phyloP scores from a whole-genome alignment of 2,113 vertebrate species.

The Rhinoderma darwinii region DNA sequence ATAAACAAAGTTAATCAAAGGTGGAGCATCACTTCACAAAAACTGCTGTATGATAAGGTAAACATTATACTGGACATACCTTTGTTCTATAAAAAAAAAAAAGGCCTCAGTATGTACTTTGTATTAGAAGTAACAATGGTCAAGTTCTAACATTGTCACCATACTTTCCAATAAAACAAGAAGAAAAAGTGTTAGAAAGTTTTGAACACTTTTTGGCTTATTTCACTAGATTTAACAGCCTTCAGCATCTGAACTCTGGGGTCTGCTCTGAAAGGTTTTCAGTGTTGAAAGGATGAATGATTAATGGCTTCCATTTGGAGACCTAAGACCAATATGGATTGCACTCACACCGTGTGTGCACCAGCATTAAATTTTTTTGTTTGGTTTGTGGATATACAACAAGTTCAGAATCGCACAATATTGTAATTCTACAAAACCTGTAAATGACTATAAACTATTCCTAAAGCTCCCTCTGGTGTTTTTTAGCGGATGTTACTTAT shows the following conservation, averaged over 20 bases:
- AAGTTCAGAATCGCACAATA: conserved; percentile 32
- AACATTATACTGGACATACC: too few species aligned
- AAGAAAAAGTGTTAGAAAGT: conserved; percentile 30
- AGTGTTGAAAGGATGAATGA: conserved; percentile 54
- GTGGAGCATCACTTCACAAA: too few species aligned
- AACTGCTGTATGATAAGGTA: too few species aligned
- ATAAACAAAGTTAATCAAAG: too few species aligned
- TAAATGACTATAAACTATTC: conserved; percentile 60
- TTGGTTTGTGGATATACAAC: conserved; percentile 35
- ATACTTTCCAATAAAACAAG: conserved; percentile 25
- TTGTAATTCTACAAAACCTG: conserved; percentile 28
- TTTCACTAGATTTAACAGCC: conserved; percentile 52
- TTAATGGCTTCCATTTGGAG: conserved; percentile 57
- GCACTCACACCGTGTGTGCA: conserved; percentile 40
- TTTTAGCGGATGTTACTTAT: neutral
- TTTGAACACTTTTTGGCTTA: conserved; percentile 46
- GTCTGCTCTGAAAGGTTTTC: conserved; percentile 55
- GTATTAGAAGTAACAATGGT: neutral
- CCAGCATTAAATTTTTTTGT: conserved; percentile 47
- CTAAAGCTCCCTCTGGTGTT: conserved; percentile 69
- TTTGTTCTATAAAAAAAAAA: too few species aligned
- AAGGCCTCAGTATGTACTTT: neutral
- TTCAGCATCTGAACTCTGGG: conserved; percentile 55
- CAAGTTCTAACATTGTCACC: neutral
- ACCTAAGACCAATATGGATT: conserved; percentile 51